Conservation (phyloP, 2,113 vertebrate genomes). For the Chaetops frenatus region DNA sequence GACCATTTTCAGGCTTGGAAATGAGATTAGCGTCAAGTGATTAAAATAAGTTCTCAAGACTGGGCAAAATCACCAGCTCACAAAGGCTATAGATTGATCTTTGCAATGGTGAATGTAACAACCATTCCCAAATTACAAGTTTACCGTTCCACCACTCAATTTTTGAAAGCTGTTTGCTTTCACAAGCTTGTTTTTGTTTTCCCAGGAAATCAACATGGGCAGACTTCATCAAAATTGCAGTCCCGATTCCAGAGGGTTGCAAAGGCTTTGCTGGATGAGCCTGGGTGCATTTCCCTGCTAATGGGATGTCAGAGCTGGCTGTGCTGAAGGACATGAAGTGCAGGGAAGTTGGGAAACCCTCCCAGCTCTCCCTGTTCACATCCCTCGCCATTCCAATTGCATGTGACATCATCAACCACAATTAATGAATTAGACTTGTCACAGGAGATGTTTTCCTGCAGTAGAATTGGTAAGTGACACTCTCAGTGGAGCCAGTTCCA, state of each 20-base stretch:
- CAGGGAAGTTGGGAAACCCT: neutral
- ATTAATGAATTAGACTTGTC: neutral
- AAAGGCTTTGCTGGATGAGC: neutral
- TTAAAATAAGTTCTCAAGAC: constrained; percentile 47
- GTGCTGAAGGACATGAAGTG: neutral
- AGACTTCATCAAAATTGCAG: neutral
- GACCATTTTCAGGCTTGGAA: constrained; percentile 34
- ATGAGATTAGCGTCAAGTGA: constrained; percentile 53
- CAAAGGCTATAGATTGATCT: constrained; percentile 46
- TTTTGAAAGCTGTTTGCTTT: constrained; percentile 32
- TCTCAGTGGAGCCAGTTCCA: rapidly evolving
- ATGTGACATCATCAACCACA: neutral
- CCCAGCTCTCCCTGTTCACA: rapidly evolving
- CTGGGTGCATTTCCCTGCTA: neutral
- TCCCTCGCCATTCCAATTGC: neutral
- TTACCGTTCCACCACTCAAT: neutral
- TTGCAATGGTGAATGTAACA: neutral
- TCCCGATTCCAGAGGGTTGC: neutral
- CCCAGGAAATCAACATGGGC: neutral
- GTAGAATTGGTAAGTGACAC: neutral
- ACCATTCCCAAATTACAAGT: constrained; percentile 45
- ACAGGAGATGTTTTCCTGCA: neutral
- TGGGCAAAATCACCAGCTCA: constrained; percentile 10
- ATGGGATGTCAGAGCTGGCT: neutral
- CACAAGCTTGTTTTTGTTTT: constrained; percentile 2